phyloP scores from a whole-genome alignment of 2,888 invertebrate species.

The Habrosyne pyritoides region DNA sequence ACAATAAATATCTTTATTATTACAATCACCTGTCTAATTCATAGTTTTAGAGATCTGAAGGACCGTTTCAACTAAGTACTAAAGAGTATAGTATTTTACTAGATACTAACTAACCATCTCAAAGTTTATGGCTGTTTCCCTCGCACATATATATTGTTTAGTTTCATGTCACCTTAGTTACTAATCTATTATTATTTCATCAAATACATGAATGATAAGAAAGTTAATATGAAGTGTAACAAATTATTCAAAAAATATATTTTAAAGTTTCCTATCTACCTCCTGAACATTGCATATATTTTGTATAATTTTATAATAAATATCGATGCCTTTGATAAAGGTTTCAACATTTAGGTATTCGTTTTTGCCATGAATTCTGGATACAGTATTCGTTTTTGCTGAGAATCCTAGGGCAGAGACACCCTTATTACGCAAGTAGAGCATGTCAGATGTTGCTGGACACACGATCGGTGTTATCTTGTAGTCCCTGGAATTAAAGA shows the following conservation, averaged over 20 bases:
- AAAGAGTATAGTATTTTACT: too few species aligned
- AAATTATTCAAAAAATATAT: neutral
- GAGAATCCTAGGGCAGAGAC: constrained; percentile 64
- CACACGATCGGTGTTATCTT: constrained; percentile 46
- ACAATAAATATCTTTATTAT: too few species aligned
- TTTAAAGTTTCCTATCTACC: neutral
- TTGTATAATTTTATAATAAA: constrained; percentile 43
- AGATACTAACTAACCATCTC: too few species aligned
- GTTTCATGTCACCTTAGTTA: too few species aligned
- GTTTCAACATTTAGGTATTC: constrained; percentile 56
- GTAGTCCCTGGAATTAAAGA: constrained; percentile 47
- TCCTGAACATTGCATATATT: neutral
- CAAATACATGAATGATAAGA: too few species aligned
- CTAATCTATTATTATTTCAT: too few species aligned
- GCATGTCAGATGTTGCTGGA: constrained; percentile 61
- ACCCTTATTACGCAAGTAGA: constrained; percentile 50
- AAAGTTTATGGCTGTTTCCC: too few species aligned
- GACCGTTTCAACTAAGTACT: too few species aligned
- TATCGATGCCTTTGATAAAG: constrained; percentile 56
- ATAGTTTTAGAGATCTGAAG: too few species aligned
- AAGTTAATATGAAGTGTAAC: too few species aligned
- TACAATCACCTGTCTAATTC: too few species aligned
- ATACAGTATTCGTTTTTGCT: constrained; percentile 44
- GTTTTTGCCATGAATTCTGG: constrained; percentile 44
- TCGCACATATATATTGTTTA: too few species aligned